Evolutionary conservation across 2,797 vertebrate species (phyloP).

Genomic region (Ctenosaura bakeri): DNA sequence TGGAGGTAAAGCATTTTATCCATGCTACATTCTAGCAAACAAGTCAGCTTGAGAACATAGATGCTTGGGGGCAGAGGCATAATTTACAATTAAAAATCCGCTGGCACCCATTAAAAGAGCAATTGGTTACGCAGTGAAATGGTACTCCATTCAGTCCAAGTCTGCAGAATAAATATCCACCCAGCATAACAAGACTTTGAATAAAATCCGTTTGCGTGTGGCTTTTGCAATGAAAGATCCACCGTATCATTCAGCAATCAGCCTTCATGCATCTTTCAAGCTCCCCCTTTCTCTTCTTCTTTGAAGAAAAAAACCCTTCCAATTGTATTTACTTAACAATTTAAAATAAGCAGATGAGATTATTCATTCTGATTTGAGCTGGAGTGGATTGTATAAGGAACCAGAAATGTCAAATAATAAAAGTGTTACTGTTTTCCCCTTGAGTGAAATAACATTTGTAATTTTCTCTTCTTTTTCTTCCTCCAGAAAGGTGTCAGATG

Average conservation of each 20-base stretch:
- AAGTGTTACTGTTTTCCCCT: constrained; percentile 49
- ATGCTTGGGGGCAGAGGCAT: constrained; percentile 39
- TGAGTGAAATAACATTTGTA: constrained; percentile 49
- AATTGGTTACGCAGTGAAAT: constrained; percentile 47
- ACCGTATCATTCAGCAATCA: constrained; percentile 58
- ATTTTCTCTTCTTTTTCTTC: constrained; percentile 6
- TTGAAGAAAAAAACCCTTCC: constrained; percentile 34
- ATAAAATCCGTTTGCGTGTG: constrained; percentile 54
- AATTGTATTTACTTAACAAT: constrained; percentile 73
- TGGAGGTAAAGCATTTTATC: neutral
- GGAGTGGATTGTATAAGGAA: constrained; percentile 59
- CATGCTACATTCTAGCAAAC: constrained; percentile 4
- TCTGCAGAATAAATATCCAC: constrained; percentile 51
- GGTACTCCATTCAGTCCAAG: constrained; percentile 31
- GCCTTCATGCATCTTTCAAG: constrained; percentile 23
- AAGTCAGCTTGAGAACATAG: neutral
- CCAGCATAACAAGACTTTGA: constrained; percentile 50
- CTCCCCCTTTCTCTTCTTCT: constrained; percentile 5
- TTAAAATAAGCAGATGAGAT: constrained; percentile 68
- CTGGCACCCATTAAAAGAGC: constrained; percentile 39
- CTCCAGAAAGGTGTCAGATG: constrained; percentile 18
- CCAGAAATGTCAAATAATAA: constrained; percentile 57
- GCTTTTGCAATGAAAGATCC: constrained; percentile 57
- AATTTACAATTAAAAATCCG: constrained; percentile 48
- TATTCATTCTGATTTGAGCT: constrained; percentile 71